These are phyloP conservation scores for Lamproptera curius DNA, from an alignment of 2,888 invertebrate species.

Conservation along the genomic window DNA sequence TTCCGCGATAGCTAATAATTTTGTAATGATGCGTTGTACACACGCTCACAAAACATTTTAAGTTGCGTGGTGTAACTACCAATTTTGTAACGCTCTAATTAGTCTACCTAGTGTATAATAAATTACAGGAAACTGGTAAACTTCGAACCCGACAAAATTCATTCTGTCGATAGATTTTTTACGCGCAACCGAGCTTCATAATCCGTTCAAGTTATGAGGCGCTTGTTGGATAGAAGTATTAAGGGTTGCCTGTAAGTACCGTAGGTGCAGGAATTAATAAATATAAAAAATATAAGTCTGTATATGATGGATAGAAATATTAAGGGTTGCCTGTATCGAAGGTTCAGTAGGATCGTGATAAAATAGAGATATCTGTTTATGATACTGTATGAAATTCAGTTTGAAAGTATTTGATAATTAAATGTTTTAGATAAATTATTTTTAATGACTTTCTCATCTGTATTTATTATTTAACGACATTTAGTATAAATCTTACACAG, in stretches of 20 bases:
- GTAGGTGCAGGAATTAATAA: too few species aligned
- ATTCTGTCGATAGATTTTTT: slow-evolving; percentile 20
- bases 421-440: too few species aligned
- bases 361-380: too few species aligned
- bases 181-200: slow-evolving; percentile 17
- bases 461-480: too few species aligned
- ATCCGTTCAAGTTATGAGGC: slow-evolving; percentile 15
- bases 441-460: too few species aligned
- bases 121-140: slow-evolving; percentile 19
- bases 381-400: too few species aligned
- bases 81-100: slow-evolving; percentile 18
- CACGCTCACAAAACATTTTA: slow-evolving; percentile 5
- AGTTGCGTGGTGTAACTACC: slow-evolving; percentile 13
- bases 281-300: too few species aligned
- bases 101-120: slow-evolving; percentile 15
- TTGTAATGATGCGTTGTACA: slow-evolving; percentile 7
- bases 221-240: slow-evolving; percentile 1
- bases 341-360: too few species aligned
- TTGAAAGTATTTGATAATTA: too few species aligned
- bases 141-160: slow-evolving; percentile 16
- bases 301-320: too few species aligned
- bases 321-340: too few species aligned
- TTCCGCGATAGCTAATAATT: slow-evolving; percentile 5
- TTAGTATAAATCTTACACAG: too few species aligned
- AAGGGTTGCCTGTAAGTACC: slow-evolving; percentile 13